A percentile compares a stretch with the other conserved stretches of the same genome.
These are phyloP conservation scores for Anoncus sp. DNA, from an alignment of 2,888 invertebrate species.

Conservation along the genomic window DNA sequence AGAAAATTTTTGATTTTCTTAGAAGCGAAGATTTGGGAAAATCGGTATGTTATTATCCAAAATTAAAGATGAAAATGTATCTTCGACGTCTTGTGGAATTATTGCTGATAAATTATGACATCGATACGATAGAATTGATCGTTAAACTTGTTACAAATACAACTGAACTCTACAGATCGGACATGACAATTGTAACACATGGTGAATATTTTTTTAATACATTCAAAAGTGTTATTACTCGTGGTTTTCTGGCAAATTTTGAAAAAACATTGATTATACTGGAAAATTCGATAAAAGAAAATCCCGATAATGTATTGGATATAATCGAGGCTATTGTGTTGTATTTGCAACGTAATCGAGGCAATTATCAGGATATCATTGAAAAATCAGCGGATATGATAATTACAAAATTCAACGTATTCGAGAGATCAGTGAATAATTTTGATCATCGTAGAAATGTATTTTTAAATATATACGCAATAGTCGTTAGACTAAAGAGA, in stretches of 20 bases:
- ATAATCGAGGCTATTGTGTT: constrained; percentile 76
- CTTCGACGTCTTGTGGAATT: constrained; percentile 72
- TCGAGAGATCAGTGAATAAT: constrained; percentile 68
- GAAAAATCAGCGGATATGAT: constrained; percentile 69
- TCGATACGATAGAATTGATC: constrained; percentile 41
- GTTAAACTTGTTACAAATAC: constrained; percentile 39
- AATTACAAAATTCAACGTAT: constrained; percentile 67
- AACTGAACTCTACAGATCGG: constrained; percentile 21
- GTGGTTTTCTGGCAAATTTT: constrained; percentile 71
- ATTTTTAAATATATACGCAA: constrained; percentile 75
- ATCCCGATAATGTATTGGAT: constrained; percentile 72
- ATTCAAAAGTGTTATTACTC: constrained; percentile 76
- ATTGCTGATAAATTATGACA: constrained; percentile 67
- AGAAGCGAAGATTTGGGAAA: constrained; percentile 56
- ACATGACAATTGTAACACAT: constrained; percentile 70
- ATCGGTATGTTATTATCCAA: constrained; percentile 58
- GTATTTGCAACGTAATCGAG: constrained; percentile 71
- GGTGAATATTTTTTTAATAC: constrained; percentile 80
- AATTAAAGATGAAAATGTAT: constrained; percentile 68
- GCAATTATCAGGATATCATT: constrained; percentile 55
- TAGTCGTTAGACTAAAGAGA: constrained; percentile 70
- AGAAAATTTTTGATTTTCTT: constrained; percentile 65
- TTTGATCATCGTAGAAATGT: constrained; percentile 69
- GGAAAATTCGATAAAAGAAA: constrained; percentile 63
- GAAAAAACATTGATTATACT: constrained; percentile 71